These are phyloP conservation scores for Centropyge bicolor DNA, from an alignment of 2,797 vertebrate genomes.

Conservation along the genomic window DNA sequence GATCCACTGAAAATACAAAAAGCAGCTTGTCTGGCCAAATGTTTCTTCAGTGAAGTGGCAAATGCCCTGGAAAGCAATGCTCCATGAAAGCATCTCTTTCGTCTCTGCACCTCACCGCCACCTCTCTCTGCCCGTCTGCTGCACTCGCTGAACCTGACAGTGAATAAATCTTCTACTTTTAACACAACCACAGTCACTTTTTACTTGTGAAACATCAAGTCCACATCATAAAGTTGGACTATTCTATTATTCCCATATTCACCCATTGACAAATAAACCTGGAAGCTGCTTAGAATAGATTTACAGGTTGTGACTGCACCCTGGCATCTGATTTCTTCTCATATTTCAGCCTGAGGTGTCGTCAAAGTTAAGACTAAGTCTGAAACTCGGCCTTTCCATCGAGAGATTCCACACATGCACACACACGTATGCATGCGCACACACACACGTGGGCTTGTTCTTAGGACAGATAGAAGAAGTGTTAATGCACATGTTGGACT, in stretches of 20 bases:
- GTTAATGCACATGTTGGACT: slow-evolving; percentile 77
- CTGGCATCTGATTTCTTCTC: slow-evolving; percentile 29
- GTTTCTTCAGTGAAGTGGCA: background rate
- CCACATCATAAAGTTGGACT: slow-evolving; percentile 1
- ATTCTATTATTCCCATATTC: background rate
- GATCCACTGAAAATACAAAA: background rate
- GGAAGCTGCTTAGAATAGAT: background rate
- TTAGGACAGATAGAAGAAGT: slow-evolving; percentile 52
- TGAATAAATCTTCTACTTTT: background rate
- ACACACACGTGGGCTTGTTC: slow-evolving; percentile 46
- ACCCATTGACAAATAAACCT: background rate
- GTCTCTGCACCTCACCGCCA: background rate
- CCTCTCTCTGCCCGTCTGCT: slow-evolving; percentile 2
- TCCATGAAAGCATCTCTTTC: background rate
- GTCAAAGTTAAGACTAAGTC: slow-evolving; percentile 30
- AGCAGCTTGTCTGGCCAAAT: slow-evolving; percentile 1
- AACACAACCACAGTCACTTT: background rate
- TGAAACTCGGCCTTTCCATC: slow-evolving; percentile 42
- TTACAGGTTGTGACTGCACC: slow-evolving; percentile 23
- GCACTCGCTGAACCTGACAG: slow-evolving; percentile 5
- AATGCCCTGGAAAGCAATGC: background rate
- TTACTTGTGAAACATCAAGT: background rate
- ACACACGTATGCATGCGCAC: slow-evolving; percentile 29
- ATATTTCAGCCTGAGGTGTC: slow-evolving; percentile 51
- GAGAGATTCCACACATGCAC: slow-evolving; percentile 16